Evolutionary conservation across 2,113 vertebrate species (phyloP), one percentile per base, ranked within the genome.

Genomic region (Rhynchomys soricoides): DNA sequence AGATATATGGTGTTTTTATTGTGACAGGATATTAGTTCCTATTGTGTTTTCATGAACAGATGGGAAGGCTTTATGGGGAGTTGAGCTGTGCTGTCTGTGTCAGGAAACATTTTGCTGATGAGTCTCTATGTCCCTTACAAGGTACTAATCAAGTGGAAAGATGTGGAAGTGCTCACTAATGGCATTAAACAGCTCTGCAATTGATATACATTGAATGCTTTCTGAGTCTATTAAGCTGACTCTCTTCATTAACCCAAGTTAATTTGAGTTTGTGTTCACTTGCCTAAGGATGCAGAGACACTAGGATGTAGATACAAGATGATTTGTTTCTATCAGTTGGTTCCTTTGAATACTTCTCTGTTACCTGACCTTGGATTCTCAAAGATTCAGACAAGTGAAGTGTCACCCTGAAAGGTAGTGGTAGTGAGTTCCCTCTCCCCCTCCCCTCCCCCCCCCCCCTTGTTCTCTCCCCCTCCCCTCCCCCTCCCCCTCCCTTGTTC

Each of bases 211-310:
- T 81, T 90, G 88, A 86, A 79, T 93, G 77, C 48, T 57, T 95
- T 91, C 88, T 78, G 89, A 96, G 92, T 45, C 88, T 79, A 13
- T 97, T 96, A 90, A 70, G 86, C 71, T 9, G 81, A 86, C 93
- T 90, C 48, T 95, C 66, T 95, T 92, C 91, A 95, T 95, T 97
- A 96, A 87, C 81, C 17, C 52, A 70, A 92, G 70, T 92, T 95
- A 88, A 96, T 96, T 89, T 90, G 86, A 86, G 81, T 97, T 94
- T 96, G 37, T 90, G 52, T 96, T 96, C 86, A 77, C 77, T 96
- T 62, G 59, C 91, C 90, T 92, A 37, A 86, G 93, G 94, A 91
- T 85, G 91, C 21, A 79, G 77, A 87, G 77, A 89, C 48, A 62
- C 57, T 79, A 24, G 79, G 77, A 68, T 3, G 24, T 2, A 37